Conservation (phyloP, 2,113 vertebrate genomes). For the Daubentonia madagascariensis region DNA sequence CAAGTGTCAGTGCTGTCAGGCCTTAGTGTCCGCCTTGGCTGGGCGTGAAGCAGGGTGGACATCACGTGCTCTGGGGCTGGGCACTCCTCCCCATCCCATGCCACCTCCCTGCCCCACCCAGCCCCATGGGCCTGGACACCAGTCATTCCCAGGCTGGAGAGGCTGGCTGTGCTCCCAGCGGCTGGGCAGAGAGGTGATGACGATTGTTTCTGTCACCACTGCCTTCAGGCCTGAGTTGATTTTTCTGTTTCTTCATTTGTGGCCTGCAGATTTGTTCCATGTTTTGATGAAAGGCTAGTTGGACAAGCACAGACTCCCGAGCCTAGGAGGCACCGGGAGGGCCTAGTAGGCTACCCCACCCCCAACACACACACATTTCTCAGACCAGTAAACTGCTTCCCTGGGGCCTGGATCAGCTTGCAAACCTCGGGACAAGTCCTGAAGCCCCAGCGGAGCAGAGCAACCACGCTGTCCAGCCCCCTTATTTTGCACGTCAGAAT, state of each 20-base stretch:
- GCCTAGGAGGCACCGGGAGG: not conserved
- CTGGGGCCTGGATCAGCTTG: not conserved
- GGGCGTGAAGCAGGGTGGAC: rapidly evolving
- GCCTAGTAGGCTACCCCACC: not conserved
- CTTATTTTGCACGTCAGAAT: not conserved
- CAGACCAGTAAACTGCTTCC: not conserved
- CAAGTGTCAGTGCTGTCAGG: not conserved
- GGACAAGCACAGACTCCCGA: not conserved
- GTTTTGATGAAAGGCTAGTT: conserved; percentile 1
- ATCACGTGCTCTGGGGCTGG: not conserved
- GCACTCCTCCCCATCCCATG: no score
- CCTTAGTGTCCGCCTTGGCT: not conserved
- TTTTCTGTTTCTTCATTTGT: conserved; percentile 20
- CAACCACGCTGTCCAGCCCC: not conserved
- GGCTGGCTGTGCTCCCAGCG: not conserved
- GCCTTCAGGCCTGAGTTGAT: not conserved
- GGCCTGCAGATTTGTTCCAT: not conserved
- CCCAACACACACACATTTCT: not conserved
- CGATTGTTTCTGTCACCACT: not conserved
- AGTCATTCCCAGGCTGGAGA: not conserved
- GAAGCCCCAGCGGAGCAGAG: not conserved
- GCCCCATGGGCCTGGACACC: not conserved
- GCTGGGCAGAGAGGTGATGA: not conserved
- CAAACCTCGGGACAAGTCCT: not conserved
- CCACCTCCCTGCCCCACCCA: not conserved